phyloP scores from a whole-genome alignment of 2,888 invertebrate species.

The Athalia rosae region DNA sequence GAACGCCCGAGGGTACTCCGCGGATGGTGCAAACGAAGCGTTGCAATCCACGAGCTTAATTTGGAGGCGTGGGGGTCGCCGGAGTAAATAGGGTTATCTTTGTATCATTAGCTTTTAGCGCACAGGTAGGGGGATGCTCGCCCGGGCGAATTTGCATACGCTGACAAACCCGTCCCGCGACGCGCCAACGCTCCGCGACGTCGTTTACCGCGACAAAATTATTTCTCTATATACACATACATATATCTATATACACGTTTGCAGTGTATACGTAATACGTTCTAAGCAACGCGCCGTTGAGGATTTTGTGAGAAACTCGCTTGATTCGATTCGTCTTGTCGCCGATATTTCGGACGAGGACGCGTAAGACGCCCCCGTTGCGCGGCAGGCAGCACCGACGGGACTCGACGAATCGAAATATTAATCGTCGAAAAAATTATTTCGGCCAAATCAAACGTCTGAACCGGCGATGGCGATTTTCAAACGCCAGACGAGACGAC shows the following conservation, averaged over 20 bases:
- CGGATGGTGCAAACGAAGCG: conserved; percentile 37
- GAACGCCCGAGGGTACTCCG: conserved; percentile 11
- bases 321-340: conserved; percentile 12
- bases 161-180: conserved; percentile 55
- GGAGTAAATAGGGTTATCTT: conserved; percentile 63
- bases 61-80: conserved; percentile 22
- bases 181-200: background rate
- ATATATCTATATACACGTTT: too few relatives aligned
- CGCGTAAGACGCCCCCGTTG: too few relatives aligned
- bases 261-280: too few relatives aligned
- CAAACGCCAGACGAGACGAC: too few relatives aligned
- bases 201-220: background rate
- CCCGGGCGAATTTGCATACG: conserved; percentile 60
- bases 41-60: conserved; percentile 39
- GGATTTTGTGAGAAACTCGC: background rate
- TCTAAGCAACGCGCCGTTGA: background rate
- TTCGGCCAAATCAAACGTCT: too few relatives aligned
- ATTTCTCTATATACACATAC: background rate
- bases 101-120: conserved; percentile 71
- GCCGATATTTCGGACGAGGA: too few relatives aligned
- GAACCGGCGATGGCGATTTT: too few relatives aligned
- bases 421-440: too few relatives aligned
- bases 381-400: too few relatives aligned
- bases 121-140: conserved; percentile 49
- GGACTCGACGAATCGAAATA: too few relatives aligned